Evolutionary conservation across 1,140 invertebrate species (phyloP), one percentile per base, ranked within the genome.

Genomic region (Heliconius congener): DNA sequence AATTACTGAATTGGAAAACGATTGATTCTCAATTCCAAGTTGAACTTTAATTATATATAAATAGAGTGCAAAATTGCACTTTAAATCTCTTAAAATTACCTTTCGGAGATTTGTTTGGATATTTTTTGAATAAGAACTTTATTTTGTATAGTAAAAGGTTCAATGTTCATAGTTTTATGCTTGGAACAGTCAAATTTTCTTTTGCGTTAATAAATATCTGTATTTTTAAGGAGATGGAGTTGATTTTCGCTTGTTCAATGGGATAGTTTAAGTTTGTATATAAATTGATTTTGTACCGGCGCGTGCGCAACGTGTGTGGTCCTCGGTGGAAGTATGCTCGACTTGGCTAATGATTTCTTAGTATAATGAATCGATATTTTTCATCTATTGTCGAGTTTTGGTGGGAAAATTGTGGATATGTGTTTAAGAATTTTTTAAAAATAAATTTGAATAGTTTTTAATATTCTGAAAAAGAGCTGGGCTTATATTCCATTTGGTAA

Each of bases 291-390:
- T 74, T 27, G 60, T 82, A 82, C 73, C 79, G 81, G 84, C 88
- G 85, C 85, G 86, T 85, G 86, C 85, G 81, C 90, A 72, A 80
- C 88, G 90, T 91, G 90, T 91, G 90, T 91, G 90, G 90, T 91
- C 90, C 74, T 37, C 74, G 75, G 39, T 71, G 84, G 84, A 82
- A 87, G 79, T 84, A 79, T 84, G 86, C 90, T 90, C 86, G 82
- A 89, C 84, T 84, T 86, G 42, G 39, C 55, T 66, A 74, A 76
- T 76, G 42, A 75, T 70, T 75, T 79, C 74, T 79, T 39, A 66
- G 72, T 82, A 75, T 73, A 70, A 73, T 66, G 23, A 66, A 66
- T 27, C 23, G 60, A 75, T 71, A 72, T 27, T 66, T 60, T 66
- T 71, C 71, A 66, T 30, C 60, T 52, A 73, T 78, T 55, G 30